These are phyloP conservation scores for Enteromius radiatus DNA, from an alignment of 2,797 vertebrate genomes.

Conservation along the genomic window DNA sequence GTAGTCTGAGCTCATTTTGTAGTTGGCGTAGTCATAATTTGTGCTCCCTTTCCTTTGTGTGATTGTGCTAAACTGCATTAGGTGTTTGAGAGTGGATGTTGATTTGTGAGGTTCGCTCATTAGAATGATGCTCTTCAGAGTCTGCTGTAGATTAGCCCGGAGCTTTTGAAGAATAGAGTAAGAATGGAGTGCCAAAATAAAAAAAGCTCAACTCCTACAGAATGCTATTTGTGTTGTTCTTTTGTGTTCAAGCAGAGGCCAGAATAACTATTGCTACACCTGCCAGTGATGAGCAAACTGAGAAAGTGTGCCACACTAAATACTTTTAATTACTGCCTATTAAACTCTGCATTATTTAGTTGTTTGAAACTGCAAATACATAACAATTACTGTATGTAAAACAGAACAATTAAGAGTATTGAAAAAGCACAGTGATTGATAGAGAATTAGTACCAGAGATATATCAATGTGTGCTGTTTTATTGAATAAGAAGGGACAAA, in stretches of 20 bases:
- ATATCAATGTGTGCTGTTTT: too few species aligned
- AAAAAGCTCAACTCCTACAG: constrained; percentile 5
- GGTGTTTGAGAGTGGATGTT: constrained; percentile 19
- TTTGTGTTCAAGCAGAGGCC: neutral
- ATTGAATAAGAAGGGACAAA: too few species aligned
- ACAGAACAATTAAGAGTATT: too few species aligned
- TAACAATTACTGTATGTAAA: neutral
- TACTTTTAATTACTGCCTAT: neutral
- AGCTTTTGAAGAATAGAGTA: constrained; percentile 13
- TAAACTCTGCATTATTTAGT: neutral
- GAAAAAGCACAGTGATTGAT: too few species aligned
- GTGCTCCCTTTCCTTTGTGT: neutral
- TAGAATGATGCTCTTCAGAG: constrained; percentile 15
- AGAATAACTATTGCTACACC: constrained; percentile 31
- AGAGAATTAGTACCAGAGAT: too few species aligned
- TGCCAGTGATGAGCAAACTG: neutral
- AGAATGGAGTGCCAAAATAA: neutral
- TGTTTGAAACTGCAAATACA: neutral
- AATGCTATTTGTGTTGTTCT: constrained; percentile 16
- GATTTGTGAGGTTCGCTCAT: constrained; percentile 24
- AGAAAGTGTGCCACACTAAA: constrained; percentile 1
- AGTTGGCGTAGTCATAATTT: neutral
- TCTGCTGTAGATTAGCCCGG: constrained; percentile 1
- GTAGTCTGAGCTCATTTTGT: neutral
- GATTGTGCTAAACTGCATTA: constrained; percentile 30